Evolutionary conservation across 2,888 invertebrate species (phyloP).

Genomic region (Drosophila setosimentum): DNA sequence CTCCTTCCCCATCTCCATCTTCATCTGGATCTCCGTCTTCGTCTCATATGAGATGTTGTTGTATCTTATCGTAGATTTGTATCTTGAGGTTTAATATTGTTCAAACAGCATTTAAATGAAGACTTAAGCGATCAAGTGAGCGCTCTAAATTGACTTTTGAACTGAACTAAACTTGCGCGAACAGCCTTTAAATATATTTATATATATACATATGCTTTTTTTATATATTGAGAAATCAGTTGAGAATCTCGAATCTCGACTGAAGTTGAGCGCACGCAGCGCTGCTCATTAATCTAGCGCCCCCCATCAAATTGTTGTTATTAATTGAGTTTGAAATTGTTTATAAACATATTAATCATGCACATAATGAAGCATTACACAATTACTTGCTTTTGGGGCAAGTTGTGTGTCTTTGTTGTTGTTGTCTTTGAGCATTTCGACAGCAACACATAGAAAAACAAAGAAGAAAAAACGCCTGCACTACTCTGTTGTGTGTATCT

Average conservation of each 20-base stretch:
- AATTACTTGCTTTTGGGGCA: conserved; percentile 44
- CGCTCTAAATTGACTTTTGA: not conserved
- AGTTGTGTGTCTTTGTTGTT: conserved; percentile 20
- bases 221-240: not conserved
- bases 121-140: conserved; percentile 57
- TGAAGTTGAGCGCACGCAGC: conserved; percentile 3
- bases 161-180: not conserved
- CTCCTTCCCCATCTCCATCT: not conserved
- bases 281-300: conserved; percentile 58
- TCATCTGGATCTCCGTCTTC: not conserved
- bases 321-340: conserved; percentile 77
- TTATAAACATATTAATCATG: conserved; percentile 81
- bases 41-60: conserved; percentile 11
- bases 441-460: conserved; percentile 8
- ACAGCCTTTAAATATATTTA: conserved; percentile 30
- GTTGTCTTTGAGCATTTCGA: conserved; percentile 23
- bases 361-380: conserved; percentile 75
- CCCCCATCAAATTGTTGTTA: conserved; percentile 41
- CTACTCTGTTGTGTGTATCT: conserved; percentile 27
- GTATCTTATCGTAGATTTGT: conserved; percentile 78
- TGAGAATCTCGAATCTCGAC: not conserved
- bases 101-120: conserved; percentile 77
- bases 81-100: conserved; percentile 75
- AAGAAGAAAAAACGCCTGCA: conserved; percentile 14
- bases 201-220: not conserved